These are phyloP conservation scores for Formica exsecta DNA, from an alignment of 1,140 invertebrate genomes.

Conservation along the genomic window DNA sequence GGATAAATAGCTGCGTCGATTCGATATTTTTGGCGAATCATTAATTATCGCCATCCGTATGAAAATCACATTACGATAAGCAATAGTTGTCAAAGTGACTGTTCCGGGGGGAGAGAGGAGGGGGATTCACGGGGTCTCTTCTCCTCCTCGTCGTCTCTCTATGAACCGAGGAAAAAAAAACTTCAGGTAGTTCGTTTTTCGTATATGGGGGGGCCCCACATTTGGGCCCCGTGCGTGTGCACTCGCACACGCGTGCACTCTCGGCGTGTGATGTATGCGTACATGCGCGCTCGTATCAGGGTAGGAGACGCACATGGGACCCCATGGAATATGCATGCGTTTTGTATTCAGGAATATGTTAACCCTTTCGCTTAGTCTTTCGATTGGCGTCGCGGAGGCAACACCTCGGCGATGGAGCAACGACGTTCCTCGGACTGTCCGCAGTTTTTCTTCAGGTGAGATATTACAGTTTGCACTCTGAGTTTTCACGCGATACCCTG, in stretches of 20 bases:
- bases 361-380: constrained; percentile 86
- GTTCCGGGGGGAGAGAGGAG: neutral
- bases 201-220: constrained; percentile 80
- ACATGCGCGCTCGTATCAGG: constrained; percentile 58
- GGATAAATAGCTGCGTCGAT: constrained; percentile 57
- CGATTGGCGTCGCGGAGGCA: constrained; percentile 84
- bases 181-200: constrained; percentile 81
- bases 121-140: neutral
- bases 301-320: constrained; percentile 79
- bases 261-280: neutral
- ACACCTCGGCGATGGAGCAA: constrained; percentile 79
- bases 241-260: constrained; percentile 71
- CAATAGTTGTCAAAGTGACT: constrained; percentile 77
- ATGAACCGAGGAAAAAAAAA: constrained; percentile 61
- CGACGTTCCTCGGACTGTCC: neutral
- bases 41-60: constrained; percentile 77
- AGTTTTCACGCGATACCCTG: neutral
- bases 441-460: neutral
- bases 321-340: constrained; percentile 82
- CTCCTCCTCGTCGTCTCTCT: constrained; percentile 14
- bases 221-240: constrained; percentile 80
- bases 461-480: neutral
- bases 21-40: constrained; percentile 50
- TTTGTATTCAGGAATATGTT: constrained; percentile 85
- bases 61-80: constrained; percentile 84